These are phyloP conservation scores for Gambusia yucatana DNA, from an alignment of 2,797 vertebrate genomes.

Conservation along the genomic window DNA sequence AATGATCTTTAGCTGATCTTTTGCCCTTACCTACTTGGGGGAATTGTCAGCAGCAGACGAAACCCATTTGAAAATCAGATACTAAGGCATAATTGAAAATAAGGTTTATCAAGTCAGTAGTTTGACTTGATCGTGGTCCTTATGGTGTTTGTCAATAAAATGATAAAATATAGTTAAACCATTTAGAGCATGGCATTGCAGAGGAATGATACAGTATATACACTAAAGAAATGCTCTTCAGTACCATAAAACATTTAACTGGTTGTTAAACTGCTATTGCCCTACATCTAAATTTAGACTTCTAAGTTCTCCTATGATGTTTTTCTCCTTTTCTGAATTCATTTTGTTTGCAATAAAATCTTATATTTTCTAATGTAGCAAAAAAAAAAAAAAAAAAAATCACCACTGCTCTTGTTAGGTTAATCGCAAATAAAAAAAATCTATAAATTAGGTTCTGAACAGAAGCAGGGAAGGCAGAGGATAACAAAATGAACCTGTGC, in stretches of 20 bases:
- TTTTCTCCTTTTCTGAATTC: conserved; percentile 14
- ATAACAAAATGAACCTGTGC: conserved; percentile 20
- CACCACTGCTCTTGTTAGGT: not conserved
- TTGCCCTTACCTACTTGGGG: not conserved
- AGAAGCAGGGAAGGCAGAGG: conserved; percentile 25
- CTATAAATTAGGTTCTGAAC: conserved; percentile 52
- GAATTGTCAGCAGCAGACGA: not conserved
- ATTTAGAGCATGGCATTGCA: not conserved
- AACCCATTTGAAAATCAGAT: not conserved
- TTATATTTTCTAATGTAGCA: conserved; percentile 15
- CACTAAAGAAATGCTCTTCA: not conserved
- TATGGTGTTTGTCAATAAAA: not conserved
- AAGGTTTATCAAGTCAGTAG: not conserved
- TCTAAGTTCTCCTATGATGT: not conserved
- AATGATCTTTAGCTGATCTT: not conserved
- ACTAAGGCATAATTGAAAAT: not conserved
- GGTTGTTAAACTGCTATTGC: not conserved
- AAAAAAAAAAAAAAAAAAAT: conserved; percentile 7
- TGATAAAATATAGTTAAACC: not conserved
- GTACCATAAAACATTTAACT: not conserved
- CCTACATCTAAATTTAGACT: not conserved
- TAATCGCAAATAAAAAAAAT: conserved; percentile 11
- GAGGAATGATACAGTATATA: not conserved
- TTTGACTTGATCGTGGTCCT: not conserved
- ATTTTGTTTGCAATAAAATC: conserved; percentile 18